phyloP scores from a whole-genome alignment of 2,888 invertebrate species.

The Campoletis raptor region DNA sequence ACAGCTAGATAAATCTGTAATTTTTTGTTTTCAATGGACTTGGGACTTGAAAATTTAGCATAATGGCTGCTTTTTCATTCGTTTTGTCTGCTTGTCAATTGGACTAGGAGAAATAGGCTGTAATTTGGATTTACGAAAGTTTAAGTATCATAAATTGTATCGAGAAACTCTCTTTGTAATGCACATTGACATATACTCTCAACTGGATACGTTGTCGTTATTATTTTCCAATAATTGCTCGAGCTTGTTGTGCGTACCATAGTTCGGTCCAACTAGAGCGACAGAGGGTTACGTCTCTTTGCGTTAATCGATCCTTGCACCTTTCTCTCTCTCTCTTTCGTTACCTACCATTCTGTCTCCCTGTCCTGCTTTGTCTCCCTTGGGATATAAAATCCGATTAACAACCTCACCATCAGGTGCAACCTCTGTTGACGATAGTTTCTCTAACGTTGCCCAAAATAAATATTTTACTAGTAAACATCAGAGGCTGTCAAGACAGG shows the following conservation, averaged over 20 bases:
- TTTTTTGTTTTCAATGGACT: background rate
- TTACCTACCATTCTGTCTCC: background rate
- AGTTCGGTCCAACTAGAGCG: conserved; percentile 31
- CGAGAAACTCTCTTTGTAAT: conserved; percentile 10
- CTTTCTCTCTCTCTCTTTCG: background rate
- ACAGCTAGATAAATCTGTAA: conserved; percentile 24
- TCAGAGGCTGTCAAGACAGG: background rate
- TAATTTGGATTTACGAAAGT: conserved; percentile 10
- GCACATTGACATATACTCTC: conserved; percentile 16
- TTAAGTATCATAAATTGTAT: conserved; percentile 39
- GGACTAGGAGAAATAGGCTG: conserved; percentile 1
- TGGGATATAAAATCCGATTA: conserved; percentile 61
- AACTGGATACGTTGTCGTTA: conserved; percentile 30
- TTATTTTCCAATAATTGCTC: conserved; percentile 65
- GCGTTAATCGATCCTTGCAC: conserved; percentile 55
- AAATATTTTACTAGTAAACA: conserved; percentile 31
- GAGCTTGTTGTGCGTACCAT: conserved; percentile 37
- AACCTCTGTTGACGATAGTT: conserved; percentile 29
- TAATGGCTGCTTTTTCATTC: background rate
- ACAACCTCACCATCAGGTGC: conserved; percentile 35
- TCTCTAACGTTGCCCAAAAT: conserved; percentile 45
- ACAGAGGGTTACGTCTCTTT: conserved; percentile 52
- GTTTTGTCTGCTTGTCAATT: background rate
- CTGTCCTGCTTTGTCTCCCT: background rate
- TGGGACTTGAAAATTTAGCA: background rate